Conservation (phyloP, 2,888 invertebrate genomes). For the Amorpha juglandis region DNA sequence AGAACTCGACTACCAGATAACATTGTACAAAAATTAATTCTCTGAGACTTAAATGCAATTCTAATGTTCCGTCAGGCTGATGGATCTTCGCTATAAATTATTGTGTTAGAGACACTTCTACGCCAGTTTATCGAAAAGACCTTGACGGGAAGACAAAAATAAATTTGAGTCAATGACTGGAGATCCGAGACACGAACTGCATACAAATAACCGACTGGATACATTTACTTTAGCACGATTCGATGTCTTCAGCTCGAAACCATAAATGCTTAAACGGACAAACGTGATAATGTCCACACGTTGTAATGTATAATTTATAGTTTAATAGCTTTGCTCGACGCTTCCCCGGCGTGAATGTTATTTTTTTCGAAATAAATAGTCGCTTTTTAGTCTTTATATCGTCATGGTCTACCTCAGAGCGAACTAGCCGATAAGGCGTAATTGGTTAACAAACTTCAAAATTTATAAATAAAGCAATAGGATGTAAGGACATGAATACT, state of each 20-base stretch:
- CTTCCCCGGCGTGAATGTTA: too few species aligned
- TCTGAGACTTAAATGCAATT: not conserved
- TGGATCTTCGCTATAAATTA: not conserved
- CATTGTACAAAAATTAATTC: not conserved
- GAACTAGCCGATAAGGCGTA: too few species aligned
- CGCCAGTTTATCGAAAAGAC: constrained; percentile 34
- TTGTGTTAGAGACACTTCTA: constrained; percentile 26
- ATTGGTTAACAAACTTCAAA: too few species aligned
- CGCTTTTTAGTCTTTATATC: too few species aligned
- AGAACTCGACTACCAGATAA: too few species aligned
- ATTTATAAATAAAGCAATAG: too few species aligned
- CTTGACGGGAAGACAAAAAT: constrained; percentile 45
- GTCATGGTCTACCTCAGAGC: too few species aligned
- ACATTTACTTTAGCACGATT: not conserved
- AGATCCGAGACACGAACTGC: constrained; percentile 37
- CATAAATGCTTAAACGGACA: not conserved
- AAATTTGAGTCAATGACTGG: constrained; percentile 43
- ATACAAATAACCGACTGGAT: constrained; percentile 35
- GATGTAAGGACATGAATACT: too few species aligned
- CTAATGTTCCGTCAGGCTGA: not conserved
- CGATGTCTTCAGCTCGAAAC: not conserved
- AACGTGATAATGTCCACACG: too few species aligned
- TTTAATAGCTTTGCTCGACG: too few species aligned
- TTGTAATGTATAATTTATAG: too few species aligned
- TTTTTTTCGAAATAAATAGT: too few species aligned